Evolutionary conservation across 2,113 vertebrate species (phyloP).

Genomic region (Ochotona curzoniae): DNA sequence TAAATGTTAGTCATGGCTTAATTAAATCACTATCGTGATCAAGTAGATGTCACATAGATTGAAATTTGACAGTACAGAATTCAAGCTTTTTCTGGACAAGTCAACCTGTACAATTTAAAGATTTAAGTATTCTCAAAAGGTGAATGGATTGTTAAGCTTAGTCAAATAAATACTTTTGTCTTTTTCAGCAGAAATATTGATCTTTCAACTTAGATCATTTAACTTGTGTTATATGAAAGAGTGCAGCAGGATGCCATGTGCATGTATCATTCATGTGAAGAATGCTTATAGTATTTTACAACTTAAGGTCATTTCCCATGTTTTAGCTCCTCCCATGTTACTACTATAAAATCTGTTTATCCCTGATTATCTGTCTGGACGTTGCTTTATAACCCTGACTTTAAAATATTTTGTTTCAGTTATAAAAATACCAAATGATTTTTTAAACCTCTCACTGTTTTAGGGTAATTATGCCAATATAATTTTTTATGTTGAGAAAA

Average conservation of each 20-base stretch:
- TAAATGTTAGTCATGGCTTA: slow-evolving; percentile 8
- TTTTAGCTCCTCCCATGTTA: not conserved
- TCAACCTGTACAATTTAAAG: slow-evolving; percentile 28
- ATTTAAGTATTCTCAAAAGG: slow-evolving; percentile 26
- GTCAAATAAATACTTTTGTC: not conserved
- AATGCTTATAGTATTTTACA: slow-evolving; percentile 32
- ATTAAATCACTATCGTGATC: not conserved
- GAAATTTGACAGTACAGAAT: slow-evolving; percentile 9
- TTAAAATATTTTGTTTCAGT: not conserved
- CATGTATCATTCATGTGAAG: not conserved
- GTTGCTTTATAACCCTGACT: not conserved
- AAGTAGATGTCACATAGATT: not conserved
- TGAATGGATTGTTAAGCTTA: not conserved
- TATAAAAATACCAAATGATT: slow-evolving; percentile 46
- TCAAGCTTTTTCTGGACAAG: slow-evolving; percentile 32
- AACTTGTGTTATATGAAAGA: slow-evolving; percentile 35
- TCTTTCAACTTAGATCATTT: slow-evolving; percentile 49
- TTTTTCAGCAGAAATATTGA: slow-evolving; percentile 34
- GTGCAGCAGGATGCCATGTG: not conserved
- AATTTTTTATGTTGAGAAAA: slow-evolving; percentile 26
- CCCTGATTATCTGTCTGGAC: not conserved
- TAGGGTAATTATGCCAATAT: not conserved
- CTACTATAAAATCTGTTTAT: not conserved
- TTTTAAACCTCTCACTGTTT: slow-evolving; percentile 6
- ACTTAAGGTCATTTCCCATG: not conserved